phyloP scores from a whole-genome alignment of 2,797 vertebrate genomes.

The Artibeus jamaicensis region DNA sequence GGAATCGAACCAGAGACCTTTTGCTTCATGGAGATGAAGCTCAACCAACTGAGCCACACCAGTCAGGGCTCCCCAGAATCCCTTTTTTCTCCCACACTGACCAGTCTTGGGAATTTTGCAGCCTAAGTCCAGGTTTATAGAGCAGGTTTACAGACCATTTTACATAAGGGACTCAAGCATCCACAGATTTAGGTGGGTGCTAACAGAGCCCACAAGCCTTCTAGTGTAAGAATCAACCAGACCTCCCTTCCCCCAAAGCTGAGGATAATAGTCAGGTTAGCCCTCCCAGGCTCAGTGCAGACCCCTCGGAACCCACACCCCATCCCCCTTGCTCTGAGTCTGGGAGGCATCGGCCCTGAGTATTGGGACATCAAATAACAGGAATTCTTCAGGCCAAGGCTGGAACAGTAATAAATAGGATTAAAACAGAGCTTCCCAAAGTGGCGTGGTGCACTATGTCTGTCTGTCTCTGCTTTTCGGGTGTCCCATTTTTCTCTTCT shows the following conservation, averaged over 20 bases:
- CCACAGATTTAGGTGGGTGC: not conserved
- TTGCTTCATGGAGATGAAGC: not conserved
- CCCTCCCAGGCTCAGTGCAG: not conserved
- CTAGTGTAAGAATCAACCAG: not conserved
- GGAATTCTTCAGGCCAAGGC: not conserved
- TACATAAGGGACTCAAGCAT: not conserved
- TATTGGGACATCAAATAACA: not conserved
- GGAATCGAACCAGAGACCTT: not conserved
- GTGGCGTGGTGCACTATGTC: not conserved
- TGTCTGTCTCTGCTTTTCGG: not conserved
- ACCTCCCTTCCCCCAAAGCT: not conserved
- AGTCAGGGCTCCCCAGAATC: not conserved
- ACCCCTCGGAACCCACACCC: not conserved
- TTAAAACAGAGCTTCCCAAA: not conserved
- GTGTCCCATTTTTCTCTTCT: not conserved
- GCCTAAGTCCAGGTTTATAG: not conserved
- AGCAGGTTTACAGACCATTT: not conserved
- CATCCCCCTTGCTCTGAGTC: not conserved
- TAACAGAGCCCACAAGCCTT: not conserved
- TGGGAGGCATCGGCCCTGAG: not conserved
- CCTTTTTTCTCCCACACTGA: not conserved
- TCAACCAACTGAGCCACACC: not conserved
- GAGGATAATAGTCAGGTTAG: not conserved
- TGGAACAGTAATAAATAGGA: not conserved
- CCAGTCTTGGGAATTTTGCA: not conserved